Conservation (phyloP, 2,797 vertebrate species). For the Spinus pinus region DNA sequence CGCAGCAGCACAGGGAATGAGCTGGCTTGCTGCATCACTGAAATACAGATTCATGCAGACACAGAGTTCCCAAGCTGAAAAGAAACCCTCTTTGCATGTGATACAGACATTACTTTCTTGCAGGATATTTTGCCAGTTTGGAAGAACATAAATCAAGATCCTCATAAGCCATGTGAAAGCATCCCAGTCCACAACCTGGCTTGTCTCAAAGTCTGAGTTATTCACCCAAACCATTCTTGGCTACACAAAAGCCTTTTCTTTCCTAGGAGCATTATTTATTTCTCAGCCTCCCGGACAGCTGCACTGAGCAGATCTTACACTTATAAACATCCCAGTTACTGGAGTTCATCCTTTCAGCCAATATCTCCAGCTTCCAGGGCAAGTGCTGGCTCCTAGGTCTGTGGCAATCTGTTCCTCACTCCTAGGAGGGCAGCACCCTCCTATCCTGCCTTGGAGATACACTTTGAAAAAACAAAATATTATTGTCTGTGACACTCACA, state of each 20-base stretch:
- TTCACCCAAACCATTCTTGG: background rate
- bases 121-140: background rate
- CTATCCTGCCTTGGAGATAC: background rate
- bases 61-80: background rate
- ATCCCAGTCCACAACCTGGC: background rate
- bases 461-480: background rate
- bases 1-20: background rate
- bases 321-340: background rate
- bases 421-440: background rate
- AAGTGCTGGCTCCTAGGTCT: background rate
- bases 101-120: background rate
- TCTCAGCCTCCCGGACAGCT: background rate
- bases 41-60: background rate
- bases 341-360: background rate
- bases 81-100: background rate
- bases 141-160: background rate
- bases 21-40: background rate
- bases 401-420: rapidly evolving
- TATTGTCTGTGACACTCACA: background rate
- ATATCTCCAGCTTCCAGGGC: background rate
- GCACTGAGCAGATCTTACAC: background rate
- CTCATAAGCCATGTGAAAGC: background rate
- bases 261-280: background rate
- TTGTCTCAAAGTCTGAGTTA: background rate
- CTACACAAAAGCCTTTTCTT: background rate